Evolutionary conservation across 2,888 invertebrate species (phyloP), one percentile per base, ranked within the genome.

Genomic region (Sthenelais limicola): DNA sequence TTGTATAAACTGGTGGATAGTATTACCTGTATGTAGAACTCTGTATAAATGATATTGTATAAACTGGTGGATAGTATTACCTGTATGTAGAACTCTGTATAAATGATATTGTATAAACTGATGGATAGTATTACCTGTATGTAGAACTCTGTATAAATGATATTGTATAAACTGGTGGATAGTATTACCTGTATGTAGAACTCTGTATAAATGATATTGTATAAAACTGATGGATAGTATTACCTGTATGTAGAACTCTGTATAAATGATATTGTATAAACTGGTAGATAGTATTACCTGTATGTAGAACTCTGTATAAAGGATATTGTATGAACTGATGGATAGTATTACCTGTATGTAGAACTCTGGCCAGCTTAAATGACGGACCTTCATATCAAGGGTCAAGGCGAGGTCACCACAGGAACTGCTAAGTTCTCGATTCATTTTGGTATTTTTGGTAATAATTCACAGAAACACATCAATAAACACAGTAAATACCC

Each of bases 301-400:
- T 43, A 12, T 43, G 12, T 43, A 9, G 18, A 43, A 43, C 43
- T 43, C 9, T 9, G 9, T 43, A 43, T 43, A 43, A 43, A 43
- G 43, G 18, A 43, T 9, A 18, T 43, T 12, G n/a, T n/a, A 43
- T 18, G 9, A 43, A 18, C 12, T 43, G 12, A 43, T 43, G 43
- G 43, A 43, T 12, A 18, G 5, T 35, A 33, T 24, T n/a, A 62
- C 62, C 62, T 62, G 62, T 28, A 62, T 35, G 24, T 35, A 35
- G 30, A 32, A 56, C 38, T 62, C 62, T 9, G 62, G 62, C 62
- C 62, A 62, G 38, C 62, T 62, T 26, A 62, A 28, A 43, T 62
- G 62, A 24, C 62, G 62, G 18, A 62, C 62, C 21, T 43, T 35
- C 24, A 62, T 35, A 26, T 62, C 38, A 15, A 43, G 62, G 26